Conservation (phyloP, 1,140 invertebrate genomes). For the Gryon sp. region DNA sequence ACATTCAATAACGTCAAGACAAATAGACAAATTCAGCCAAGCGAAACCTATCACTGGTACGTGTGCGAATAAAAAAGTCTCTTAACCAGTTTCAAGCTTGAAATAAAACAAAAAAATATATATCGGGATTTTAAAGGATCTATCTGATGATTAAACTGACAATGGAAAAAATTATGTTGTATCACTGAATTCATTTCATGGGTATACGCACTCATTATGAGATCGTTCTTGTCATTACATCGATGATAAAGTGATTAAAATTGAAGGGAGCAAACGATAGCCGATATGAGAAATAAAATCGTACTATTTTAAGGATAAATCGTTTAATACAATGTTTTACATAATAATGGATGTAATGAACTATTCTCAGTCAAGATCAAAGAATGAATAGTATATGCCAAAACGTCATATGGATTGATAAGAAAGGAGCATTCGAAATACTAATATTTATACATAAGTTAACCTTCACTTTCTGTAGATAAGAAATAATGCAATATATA, state of each 20-base stretch:
- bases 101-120: too few species aligned
- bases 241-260: too few species aligned
- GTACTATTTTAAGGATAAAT: too few species aligned
- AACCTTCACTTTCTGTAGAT: conserved; percentile 40
- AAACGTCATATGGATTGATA: conserved; percentile 18
- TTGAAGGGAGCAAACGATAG: too few species aligned
- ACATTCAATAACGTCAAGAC: conserved; percentile 34
- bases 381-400: conserved; percentile 35
- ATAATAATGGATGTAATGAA: not conserved
- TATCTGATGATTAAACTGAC: too few species aligned
- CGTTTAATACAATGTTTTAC: too few species aligned
- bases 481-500: conserved; percentile 44
- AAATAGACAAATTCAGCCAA: conserved; percentile 29
- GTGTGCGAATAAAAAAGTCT: not conserved
- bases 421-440: conserved; percentile 56
- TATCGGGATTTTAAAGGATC: too few species aligned
- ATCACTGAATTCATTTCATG: too few species aligned
- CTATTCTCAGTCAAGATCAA: conserved; percentile 24
- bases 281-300: too few species aligned
- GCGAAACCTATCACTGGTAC: not conserved
- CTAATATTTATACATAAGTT: conserved; percentile 48
- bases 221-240: too few species aligned
- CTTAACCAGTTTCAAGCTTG: conserved; percentile 34
- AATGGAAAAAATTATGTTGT: too few species aligned
- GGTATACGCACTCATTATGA: too few species aligned